Base-by-base conservation (phyloP, 2,888 invertebrate genomes). In the Drosophila austrosaltans region DNA sequence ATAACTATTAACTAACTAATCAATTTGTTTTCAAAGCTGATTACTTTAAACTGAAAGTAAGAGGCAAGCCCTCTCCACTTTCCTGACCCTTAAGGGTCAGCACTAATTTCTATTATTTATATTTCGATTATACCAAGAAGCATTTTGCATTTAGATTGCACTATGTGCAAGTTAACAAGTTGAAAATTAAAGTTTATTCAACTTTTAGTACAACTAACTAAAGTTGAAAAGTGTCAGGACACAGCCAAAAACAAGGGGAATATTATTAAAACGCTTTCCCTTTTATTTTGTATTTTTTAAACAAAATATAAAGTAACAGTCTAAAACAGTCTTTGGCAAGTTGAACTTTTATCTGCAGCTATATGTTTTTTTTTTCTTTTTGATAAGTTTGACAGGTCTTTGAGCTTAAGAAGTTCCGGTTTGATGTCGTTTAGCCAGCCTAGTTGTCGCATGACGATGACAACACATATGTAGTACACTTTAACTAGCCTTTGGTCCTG, bases 391-490 rank as follows among this genome's bases (percentile, higher is more conserved):
- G 58, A 68, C 62, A 59, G 53, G 68, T 36, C 68, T 75, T 72
- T 20, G 22, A 75, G 62, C 68, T 39, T 68, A 59, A 68, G 58
- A 44, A 59, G 44, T 59, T 75, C 68, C 72, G 62, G 74, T 73
- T 30, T 58, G 32, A 72, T 71, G 48, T 64, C 54, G 54, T 71
- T 70, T 70, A 57, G 32, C 62, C 25, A 40, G 10, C 36, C 36
- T 57, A 36, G 36, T 22, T 16, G 16, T 16, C 61, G 57, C 58
- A 61, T 58, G 72, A 62, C 75, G 59, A 73, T 73, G 59, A 71
- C 61, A 44, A 36, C 54, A 56, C 30, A 30, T 30, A 30, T 30
- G 30, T 30, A 6, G 30, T 36, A 20, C 10, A 25, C 66, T 39
- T 39, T 30, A 54, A 20, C 22, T 32, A 53, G 39, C 54, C 66